phyloP scores from a whole-genome alignment of 2,113 vertebrate species.

The Columbina picui region DNA sequence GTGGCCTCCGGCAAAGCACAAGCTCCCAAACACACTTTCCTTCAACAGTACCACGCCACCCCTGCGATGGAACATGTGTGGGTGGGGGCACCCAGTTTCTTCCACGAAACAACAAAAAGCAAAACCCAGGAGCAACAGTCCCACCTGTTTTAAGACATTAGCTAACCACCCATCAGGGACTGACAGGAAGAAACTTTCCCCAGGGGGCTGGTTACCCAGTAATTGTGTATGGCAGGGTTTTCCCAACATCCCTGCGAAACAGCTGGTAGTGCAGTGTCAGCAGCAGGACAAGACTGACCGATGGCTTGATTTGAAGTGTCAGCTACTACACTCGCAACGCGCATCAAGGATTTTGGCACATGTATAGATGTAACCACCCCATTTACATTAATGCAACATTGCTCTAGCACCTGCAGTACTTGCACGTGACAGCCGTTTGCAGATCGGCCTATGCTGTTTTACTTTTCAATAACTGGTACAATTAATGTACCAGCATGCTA shows the following conservation, averaged over 20 bases:
- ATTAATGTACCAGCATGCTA: not conserved
- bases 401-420: not conserved
- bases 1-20: not conserved
- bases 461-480: not conserved
- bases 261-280: not conserved
- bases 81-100: not conserved
- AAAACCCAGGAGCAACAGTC: not conserved
- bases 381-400: not conserved
- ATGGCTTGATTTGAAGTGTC: not conserved
- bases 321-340: not conserved
- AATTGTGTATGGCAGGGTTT: not conserved
- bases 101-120: not conserved
- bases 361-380: not conserved
- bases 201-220: not conserved
- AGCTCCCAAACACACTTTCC: not conserved
- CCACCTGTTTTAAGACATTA: not conserved
- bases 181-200: not conserved
- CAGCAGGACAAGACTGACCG: not conserved
- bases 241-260: not conserved
- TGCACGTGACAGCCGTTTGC: not conserved
- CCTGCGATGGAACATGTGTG: accelerated
- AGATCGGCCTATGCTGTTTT: not conserved
- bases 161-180: not conserved
- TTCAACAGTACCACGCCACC: accelerated
- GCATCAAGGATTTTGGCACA: not conserved